Evolutionary conservation across 2,888 invertebrate genomes (phyloP), one percentile per base, ranked within the genome.

Genomic region (Drosophila peninsularis): DNA sequence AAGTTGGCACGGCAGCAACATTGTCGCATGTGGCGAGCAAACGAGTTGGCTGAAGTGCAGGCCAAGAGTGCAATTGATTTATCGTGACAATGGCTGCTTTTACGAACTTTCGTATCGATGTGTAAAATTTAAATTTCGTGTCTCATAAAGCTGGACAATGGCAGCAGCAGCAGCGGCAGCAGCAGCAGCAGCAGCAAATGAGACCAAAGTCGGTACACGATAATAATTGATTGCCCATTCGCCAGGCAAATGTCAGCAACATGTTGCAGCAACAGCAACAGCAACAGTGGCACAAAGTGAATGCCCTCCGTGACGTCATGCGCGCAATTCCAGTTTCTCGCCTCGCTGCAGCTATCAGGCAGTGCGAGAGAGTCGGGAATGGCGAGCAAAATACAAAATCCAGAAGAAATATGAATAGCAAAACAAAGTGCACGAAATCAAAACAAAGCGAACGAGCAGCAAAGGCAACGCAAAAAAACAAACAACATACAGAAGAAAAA

Each of bases 331-430:
- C 81, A 82, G 82, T 82, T 82, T 78, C 75, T 79, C 70, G 73
- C 70, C 67, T 65, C 36, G 42, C 56, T 74, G 80, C 83, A 82
- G 75, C 78, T 82, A 82, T 82, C 77, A 63, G 77, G 32, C 62
- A 47, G 44, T 27, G 57, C 37, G 24, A 63, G 39, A 63, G 61
- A 45, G 65, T 55, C 58, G 65, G 70, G 80, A 82, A 82, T 74
- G 70, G 79, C 76, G 83, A 90, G 90, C 90, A 90, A 90, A 90
- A 90, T 90, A 90, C 83, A 87, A 85, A 90, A 90, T 90, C 83
- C 90, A 76, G 80, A 88, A 90, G 90, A 85, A 90, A 90, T 82
- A 80, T 82, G 76, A 72, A 82, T 79, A 88, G 78, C 89, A 88
- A 88, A 88, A 88, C 88, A 88, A 89, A 88, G 73, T 79, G 77